Evolutionary conservation across 1,140 invertebrate genomes (phyloP).

Genomic region (Drosophila sulfurigaster): DNA sequence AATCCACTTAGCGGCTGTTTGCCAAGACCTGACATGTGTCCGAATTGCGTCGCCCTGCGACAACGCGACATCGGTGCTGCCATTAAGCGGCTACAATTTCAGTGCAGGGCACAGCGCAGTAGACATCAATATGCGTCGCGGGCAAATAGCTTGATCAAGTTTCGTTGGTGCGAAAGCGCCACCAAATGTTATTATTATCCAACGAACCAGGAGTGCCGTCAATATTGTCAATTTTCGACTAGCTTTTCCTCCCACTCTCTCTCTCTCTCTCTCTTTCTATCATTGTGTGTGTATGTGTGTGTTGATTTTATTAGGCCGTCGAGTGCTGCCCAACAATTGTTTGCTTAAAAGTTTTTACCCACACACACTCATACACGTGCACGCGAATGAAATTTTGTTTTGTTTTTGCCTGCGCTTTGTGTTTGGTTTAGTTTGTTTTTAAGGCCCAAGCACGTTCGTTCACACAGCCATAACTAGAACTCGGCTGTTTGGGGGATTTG

Average conservation of each 20-base stretch:
- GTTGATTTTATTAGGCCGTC: constrained; percentile 73
- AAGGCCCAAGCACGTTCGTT: constrained; percentile 61
- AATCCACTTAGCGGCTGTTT: constrained; percentile 1
- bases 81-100: constrained; percentile 12
- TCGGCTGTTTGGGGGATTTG: constrained; percentile 1
- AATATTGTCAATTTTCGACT: constrained; percentile 50
- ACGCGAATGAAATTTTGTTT: constrained; percentile 49
- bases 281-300: constrained; percentile 9
- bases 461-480: constrained; percentile 24
- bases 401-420: constrained; percentile 19
- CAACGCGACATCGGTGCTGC: not conserved
- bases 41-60: not conserved
- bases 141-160: constrained; percentile 32
- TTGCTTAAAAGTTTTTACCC: constrained; percentile 73
- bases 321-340: constrained; percentile 61
- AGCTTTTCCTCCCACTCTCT: not conserved
- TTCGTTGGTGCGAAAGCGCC: constrained; percentile 15
- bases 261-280: not conserved
- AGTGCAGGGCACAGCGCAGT: not conserved
- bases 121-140: constrained; percentile 3
- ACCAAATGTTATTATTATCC: constrained; percentile 30
- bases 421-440: constrained; percentile 43
- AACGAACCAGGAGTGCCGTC: constrained; percentile 23
- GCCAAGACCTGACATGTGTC: constrained; percentile 23
- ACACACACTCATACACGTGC: constrained; percentile 39